Percentiles rank a stretch among this genome's conserved stretches.
phyloP scores from a whole-genome alignment of 2,888 invertebrate genomes.

The Ctena decussata region DNA sequence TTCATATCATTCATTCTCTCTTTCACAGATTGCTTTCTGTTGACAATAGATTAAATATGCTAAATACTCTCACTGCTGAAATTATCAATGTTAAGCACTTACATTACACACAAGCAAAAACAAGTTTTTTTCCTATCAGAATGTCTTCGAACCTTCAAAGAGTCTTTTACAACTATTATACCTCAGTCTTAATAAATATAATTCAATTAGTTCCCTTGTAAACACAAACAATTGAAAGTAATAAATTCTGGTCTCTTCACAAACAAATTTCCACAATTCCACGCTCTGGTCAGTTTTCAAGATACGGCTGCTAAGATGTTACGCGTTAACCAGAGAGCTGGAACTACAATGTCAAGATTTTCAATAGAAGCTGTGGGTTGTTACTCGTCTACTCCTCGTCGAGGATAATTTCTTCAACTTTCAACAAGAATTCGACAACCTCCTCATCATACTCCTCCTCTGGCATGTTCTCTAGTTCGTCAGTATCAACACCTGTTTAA shows the following conservation, averaged over 20 bases:
- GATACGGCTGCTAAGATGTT: constrained; percentile 56
- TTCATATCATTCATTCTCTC: neutral
- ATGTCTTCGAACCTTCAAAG: too few relatives aligned
- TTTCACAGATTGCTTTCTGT: neutral
- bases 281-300: constrained; percentile 64
- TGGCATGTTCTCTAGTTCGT: constrained; percentile 93
- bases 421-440: constrained; percentile 98
- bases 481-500: constrained; percentile 93
- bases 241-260: too few relatives aligned
- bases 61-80: too few relatives aligned
- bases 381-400: constrained; percentile 80
- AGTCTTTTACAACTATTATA: too few relatives aligned
- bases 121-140: too few relatives aligned
- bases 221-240: too few relatives aligned
- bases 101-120: too few relatives aligned
- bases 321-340: constrained; percentile 1
- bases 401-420: constrained; percentile 92
- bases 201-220: too few relatives aligned
- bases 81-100: too few relatives aligned
- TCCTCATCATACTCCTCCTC: constrained; percentile 96
- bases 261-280: neutral
- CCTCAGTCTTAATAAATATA: too few relatives aligned
- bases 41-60: neutral
- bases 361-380: neutral
- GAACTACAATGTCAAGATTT: neutral